Evolutionary conservation across 2,888 invertebrate genomes (phyloP).

Genomic region (Tachina grossa): DNA sequence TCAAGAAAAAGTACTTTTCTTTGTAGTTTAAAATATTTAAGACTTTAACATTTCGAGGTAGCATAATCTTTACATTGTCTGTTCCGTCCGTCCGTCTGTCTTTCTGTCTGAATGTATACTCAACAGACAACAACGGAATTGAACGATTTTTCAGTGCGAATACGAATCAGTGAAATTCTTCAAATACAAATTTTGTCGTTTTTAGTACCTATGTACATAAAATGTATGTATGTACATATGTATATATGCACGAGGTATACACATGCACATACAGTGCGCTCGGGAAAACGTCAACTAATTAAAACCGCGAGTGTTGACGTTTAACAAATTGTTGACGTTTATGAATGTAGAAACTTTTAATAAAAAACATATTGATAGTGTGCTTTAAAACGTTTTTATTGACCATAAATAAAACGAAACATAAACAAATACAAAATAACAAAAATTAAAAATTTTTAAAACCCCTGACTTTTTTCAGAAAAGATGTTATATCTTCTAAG

Average conservation of each 20-base stretch:
- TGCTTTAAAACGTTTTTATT: no score
- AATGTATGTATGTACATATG: not conserved
- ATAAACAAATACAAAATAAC: no score
- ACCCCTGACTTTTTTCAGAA: no score
- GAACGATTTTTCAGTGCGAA: constrained; percentile 39
- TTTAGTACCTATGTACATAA: not conserved
- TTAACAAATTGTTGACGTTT: no score
- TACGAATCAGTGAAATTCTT: constrained; percentile 65
- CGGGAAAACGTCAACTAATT: no score
- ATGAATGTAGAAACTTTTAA: no score
- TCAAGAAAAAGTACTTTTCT: constrained; percentile 59
- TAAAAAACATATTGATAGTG: no score
- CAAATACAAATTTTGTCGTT: constrained; percentile 40
- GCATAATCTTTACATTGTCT: constrained; percentile 65
- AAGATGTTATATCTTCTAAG: no score
- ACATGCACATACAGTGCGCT: no score
- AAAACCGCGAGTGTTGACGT: no score
- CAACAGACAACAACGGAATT: constrained; percentile 51
- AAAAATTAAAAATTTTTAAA: no score
- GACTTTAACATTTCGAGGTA: constrained; percentile 69
- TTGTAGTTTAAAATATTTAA: constrained; percentile 64
- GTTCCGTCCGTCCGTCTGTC: constrained; percentile 27
- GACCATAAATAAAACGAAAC: no score
- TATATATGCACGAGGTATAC: not conserved
- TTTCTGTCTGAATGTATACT: constrained; percentile 4